Base-by-base conservation (phyloP, 2,888 invertebrate genomes). In the Zygothrica quintamaculata region DNA sequence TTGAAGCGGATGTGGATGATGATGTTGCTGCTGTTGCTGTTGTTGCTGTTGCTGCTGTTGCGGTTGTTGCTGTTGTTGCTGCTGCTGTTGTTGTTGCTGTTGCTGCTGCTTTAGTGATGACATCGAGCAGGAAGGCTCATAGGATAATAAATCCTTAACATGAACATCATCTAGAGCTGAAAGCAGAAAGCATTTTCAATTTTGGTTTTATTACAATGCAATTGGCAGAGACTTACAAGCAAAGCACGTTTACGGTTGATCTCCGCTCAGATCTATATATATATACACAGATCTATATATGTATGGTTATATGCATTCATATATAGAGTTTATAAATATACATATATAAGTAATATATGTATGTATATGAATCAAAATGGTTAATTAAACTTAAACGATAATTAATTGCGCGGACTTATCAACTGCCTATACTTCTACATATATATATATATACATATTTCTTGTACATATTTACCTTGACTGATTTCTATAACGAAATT, bases 401-500 rank as follows among this genome's bases (percentile, higher is more conserved):
- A 11, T 57, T 11, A 50, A 43, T 37, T 69, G 57, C 84, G 78
- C 84, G 87, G 44, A 8, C 7, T 7, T 68, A 43, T 18, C 26
- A n/a, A n/a, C n/a, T n/a, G n/a, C n/a, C n/a, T n/a, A n/a, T n/a
- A n/a, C n/a, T n/a, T n/a, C n/a, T n/a, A n/a, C n/a, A n/a, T n/a
- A n/a, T n/a, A n/a, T n/a, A n/a, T n/a, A n/a, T n/a, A n/a, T 11
- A 9, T 34, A 34, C 34, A 34, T 34, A 34, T 34, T 13, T 58
- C 16, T 39, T 26, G 12, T 7, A n/a, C n/a, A n/a, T 65, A 80
- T 53, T 88, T 87, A 89, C 89, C 90, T 84, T 88, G 90, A 59
- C 87, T 86, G 70, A 90, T 87, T 87, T 90, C 89, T 87, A 90
- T 87, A 80, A 90, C 85, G 77, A 90, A 90, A 87, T 90, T 90